Base-by-base conservation (phyloP, 2,113 vertebrate species). In the Podarcis muralis region DNA sequence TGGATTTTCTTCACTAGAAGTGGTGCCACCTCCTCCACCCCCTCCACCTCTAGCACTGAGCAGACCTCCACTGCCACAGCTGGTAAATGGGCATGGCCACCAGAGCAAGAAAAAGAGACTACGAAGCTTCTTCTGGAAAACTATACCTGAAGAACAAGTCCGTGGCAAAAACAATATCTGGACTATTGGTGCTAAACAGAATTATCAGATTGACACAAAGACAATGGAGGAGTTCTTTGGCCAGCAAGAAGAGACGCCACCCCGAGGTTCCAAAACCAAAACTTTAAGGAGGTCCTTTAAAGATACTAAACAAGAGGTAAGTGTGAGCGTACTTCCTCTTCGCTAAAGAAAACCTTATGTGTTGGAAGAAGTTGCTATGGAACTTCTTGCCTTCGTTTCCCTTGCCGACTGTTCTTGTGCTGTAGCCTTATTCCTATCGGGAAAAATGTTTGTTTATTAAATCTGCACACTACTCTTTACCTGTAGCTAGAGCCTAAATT, bases 41-140 rank as follows among this genome's bases (percentile, higher is more conserved):
- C 94, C 94, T 0, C 92, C 90, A 0, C 97, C 97, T 20, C 98
- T 97, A 3, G 97, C 96, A 6, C 97, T 97, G 0, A 97, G 90
- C 1, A 23, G 88, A 1, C 95, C 96, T 0, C 96, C 97, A 2
- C 95, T 96, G 0, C 89, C 93, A 0, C 91, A 95, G 7, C 87
- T 94, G n/a, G 1, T 94, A 0, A 96, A 97, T 0, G 89, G 93
- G 85, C 97, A 97, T 6, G 96, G 96, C 84, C 90, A 43, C n/a
- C 96, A 97, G 3, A 93, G 96, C 81, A 98, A 97, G 93, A 99
- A 98, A 91, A 98, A 98, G 20, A 96, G 98, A 0, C 98, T 99
- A 89, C 97, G 98, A 78, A 99, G 98, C 94, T 99, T 99, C 92
- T 99, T 98, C 95, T 99, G 99, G 99, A 99, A 99, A 95, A 98